A percentile compares a stretch with the other conserved stretches of the same genome.
Conservation (phyloP, 2,888 invertebrate genomes). For the Chalcis sispes region DNA sequence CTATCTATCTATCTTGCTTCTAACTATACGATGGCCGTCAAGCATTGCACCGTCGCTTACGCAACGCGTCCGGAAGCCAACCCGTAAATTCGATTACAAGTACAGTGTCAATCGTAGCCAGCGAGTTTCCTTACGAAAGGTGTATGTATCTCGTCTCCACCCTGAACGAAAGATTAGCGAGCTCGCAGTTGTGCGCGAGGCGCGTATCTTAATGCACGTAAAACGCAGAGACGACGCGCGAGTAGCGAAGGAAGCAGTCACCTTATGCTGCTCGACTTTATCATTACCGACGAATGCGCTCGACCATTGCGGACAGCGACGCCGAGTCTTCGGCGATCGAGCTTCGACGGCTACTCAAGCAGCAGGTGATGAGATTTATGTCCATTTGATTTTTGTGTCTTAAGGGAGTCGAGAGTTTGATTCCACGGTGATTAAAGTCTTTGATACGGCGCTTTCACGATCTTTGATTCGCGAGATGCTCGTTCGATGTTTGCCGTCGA, state of each 20-base stretch:
- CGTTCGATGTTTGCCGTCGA: too few relatives aligned
- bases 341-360: neutral
- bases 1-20: too few relatives aligned
- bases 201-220: constrained; percentile 11
- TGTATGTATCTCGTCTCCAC: neutral
- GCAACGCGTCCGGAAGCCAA: constrained; percentile 64
- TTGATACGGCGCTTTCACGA: too few relatives aligned
- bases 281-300: neutral
- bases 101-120: constrained; percentile 68
- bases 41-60: constrained; percentile 4
- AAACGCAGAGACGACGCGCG: neutral
- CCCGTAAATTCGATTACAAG: constrained; percentile 72
- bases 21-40: neutral
- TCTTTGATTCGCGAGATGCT: too few relatives aligned
- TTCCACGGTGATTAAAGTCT: too few relatives aligned
- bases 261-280: too few relatives aligned
- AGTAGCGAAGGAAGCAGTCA: neutral
- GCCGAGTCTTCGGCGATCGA: neutral
- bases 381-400: too few relatives aligned
- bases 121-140: too few relatives aligned
- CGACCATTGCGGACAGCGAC: neutral
- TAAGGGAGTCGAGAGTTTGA: too few relatives aligned
- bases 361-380: neutral
- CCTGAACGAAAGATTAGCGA: neutral
- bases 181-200: constrained; percentile 15